phyloP scores from a whole-genome alignment of 2,113 vertebrate genomes.

The Coptodon bakossiorum region DNA sequence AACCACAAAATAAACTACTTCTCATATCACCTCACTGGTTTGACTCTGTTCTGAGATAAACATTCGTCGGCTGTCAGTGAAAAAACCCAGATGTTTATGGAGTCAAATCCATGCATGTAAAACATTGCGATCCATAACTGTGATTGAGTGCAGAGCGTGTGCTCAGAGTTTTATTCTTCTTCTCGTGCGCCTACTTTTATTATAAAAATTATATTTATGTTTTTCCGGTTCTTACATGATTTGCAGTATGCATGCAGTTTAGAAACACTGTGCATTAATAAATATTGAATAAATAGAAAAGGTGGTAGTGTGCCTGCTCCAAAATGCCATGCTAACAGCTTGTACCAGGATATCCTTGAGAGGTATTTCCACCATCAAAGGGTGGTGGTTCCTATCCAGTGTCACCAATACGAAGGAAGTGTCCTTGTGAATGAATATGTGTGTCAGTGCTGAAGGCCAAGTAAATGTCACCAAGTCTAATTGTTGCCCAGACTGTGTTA shows the following conservation, averaged over 20 bases:
- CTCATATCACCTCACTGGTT: not conserved
- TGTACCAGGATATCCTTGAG: not conserved
- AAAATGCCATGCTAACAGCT: not conserved
- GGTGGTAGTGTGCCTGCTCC: not conserved
- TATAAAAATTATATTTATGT: not conserved
- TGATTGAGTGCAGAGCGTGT: not conserved
- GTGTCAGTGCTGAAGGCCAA: not conserved
- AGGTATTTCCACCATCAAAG: not conserved
- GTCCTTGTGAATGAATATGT: not conserved
- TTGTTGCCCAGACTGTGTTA: not conserved
- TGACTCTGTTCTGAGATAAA: not conserved
- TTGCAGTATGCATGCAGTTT: not conserved
- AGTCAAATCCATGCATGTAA: conserved; percentile 1
- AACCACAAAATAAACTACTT: conserved; percentile 10
- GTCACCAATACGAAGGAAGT: not conserved
- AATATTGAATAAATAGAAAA: not conserved
- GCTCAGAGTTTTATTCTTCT: not conserved
- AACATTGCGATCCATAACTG: conserved; percentile 23
- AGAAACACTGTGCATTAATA: not conserved
- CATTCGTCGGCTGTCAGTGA: not conserved
- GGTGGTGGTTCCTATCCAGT: not conserved
- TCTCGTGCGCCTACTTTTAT: not conserved
- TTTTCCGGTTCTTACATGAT: not conserved
- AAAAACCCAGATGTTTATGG: conserved; percentile 42
- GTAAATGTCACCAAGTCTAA: not conserved